Evolutionary conservation across 2,113 vertebrate species (phyloP).

Genomic region (Irena cyanogastra): DNA sequence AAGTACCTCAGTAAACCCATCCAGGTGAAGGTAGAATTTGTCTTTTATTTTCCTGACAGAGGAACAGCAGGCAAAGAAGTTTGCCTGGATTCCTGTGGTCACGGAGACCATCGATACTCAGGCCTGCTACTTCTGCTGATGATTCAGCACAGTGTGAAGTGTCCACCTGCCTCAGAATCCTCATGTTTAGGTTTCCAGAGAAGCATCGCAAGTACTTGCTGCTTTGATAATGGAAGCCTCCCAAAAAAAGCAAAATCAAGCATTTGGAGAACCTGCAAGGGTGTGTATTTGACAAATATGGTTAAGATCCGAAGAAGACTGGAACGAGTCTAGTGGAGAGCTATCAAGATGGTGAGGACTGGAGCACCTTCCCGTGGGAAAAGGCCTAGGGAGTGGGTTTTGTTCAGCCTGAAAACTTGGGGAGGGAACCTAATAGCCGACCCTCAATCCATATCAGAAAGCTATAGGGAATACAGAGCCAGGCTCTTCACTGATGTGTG

Average conservation of each 20-base stretch:
- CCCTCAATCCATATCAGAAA: background rate
- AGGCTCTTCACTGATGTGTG: background rate
- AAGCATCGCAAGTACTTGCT: background rate
- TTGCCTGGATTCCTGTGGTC: background rate
- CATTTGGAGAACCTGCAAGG: background rate
- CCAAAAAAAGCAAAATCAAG: background rate
- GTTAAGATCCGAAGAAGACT: background rate
- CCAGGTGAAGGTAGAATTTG: background rate
- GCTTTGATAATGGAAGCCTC: background rate
- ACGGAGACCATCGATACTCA: background rate
- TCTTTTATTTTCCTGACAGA: background rate
- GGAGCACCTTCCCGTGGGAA: background rate
- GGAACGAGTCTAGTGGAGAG: accelerated
- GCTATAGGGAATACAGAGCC: background rate
- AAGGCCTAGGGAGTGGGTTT: background rate
- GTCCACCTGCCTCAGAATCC: background rate
- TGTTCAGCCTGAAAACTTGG: background rate
- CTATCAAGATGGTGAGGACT: background rate
- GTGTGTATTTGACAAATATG: background rate
- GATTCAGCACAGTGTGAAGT: background rate
- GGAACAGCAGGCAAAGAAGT: background rate
- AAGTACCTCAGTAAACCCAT: background rate
- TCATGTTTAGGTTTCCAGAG: background rate
- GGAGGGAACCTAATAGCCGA: background rate
- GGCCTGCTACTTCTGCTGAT: background rate